phyloP scores from a whole-genome alignment of 2,797 vertebrate genomes.

The Pyrocephalus nanus region DNA sequence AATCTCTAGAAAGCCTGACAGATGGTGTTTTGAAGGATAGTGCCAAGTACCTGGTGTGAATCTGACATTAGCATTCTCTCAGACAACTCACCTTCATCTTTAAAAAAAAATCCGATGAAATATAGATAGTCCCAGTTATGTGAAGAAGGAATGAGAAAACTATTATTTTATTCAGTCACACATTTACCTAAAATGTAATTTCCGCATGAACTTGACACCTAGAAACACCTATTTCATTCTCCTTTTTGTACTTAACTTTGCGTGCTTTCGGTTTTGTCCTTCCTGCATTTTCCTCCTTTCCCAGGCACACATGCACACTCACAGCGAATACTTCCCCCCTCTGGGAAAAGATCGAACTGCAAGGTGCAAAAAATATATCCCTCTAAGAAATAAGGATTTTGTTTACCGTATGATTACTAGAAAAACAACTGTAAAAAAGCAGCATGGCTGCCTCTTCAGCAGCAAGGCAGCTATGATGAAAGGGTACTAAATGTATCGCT shows the following conservation, averaged over 20 bases:
- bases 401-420: not conserved
- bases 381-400: not conserved
- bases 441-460: not conserved
- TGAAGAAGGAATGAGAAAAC: not conserved
- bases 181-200: not conserved
- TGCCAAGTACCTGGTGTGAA: conserved; percentile 56
- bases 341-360: conserved; percentile 77
- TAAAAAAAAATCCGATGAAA: not conserved
- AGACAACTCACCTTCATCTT: conserved; percentile 42
- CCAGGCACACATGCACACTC: not conserved
- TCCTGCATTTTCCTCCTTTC: not conserved
- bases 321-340: conserved; percentile 75
- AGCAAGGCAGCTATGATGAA: not conserved
- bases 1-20: conserved; percentile 65
- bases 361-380: not conserved
- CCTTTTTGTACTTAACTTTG: conserved; percentile 24
- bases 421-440: not conserved
- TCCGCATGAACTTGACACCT: not conserved
- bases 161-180: not conserved
- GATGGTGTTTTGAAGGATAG: conserved; percentile 59
- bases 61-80: conserved; percentile 49
- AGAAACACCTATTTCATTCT: not conserved
- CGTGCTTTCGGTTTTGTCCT: conserved; percentile 37
- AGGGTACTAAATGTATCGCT: not conserved
- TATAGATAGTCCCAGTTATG: not conserved